A percentile compares a stretch with the other conserved stretches of the same genome.
phyloP scores from a whole-genome alignment of 2,888 invertebrate species.

The Theretra japonica region DNA sequence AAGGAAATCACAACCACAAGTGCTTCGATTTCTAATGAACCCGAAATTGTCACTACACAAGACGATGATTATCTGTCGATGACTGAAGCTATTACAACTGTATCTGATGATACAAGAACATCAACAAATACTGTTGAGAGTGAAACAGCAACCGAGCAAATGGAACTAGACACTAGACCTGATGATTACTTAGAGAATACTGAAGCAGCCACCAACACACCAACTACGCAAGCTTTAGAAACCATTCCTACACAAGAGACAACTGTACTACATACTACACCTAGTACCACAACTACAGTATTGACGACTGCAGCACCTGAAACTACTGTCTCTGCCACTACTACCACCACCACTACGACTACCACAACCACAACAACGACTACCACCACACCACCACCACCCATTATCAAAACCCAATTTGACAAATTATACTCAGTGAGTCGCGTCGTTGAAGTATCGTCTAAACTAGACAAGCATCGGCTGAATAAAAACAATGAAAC shows the following conservation, averaged over 20 bases:
- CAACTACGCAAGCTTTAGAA: constrained; percentile 59
- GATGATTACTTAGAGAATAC: constrained; percentile 73
- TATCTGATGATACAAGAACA: constrained; percentile 55
- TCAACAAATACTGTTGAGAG: constrained; percentile 58
- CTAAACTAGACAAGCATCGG: constrained; percentile 86
- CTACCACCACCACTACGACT: constrained; percentile 54
- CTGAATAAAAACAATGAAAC: constrained; percentile 83
- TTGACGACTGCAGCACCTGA: constrained; percentile 34
- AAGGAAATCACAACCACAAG: constrained; percentile 52
- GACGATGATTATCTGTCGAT: constrained; percentile 74
- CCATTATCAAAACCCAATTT: constrained; percentile 77
- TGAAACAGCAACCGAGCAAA: constrained; percentile 62
- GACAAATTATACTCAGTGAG: constrained; percentile 88
- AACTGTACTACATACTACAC: constrained; percentile 36
- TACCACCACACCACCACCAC: constrained; percentile 55
- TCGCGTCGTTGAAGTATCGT: constrained; percentile 88
- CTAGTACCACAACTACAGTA: constrained; percentile 37
- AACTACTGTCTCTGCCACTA: constrained; percentile 41
- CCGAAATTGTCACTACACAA: constrained; percentile 54
- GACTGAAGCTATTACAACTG: constrained; percentile 58
- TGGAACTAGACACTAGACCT: constrained; percentile 68
- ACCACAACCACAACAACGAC: constrained; percentile 55
- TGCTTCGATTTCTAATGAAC: constrained; percentile 46
- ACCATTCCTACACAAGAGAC: constrained; percentile 48
- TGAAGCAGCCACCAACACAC: constrained; percentile 61